A percentile compares a stretch with the other conserved stretches of the same genome.
Conservation (phyloP, 2,888 invertebrate species). For the Coenonympha arcania region DNA sequence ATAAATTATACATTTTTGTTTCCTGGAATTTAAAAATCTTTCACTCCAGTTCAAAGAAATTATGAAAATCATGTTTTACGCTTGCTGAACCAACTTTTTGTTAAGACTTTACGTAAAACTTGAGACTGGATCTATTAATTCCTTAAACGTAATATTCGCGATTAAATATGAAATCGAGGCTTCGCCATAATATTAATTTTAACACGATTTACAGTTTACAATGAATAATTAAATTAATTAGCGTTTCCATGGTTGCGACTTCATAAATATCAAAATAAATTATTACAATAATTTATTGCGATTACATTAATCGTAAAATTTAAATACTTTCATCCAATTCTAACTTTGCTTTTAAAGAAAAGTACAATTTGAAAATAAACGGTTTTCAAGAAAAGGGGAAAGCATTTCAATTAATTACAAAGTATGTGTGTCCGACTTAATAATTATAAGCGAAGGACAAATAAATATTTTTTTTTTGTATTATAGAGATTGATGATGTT, state of each 20-base stretch:
- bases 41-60: too few species aligned
- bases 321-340: background rate
- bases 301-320: background rate
- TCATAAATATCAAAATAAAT: background rate
- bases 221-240: background rate
- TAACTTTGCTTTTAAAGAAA: background rate
- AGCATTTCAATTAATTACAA: too few species aligned
- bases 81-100: too few species aligned
- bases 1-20: too few species aligned
- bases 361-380: background rate
- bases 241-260: background rate
- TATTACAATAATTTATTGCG: background rate
- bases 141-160: background rate
- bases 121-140: background rate
- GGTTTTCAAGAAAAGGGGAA: background rate
- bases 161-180: background rate
- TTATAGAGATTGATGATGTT: too few species aligned
- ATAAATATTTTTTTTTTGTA: too few species aligned
- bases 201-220: constrained; percentile 2
- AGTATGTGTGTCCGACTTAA: too few species aligned
- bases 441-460: too few species aligned
- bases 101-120: background rate
- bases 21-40: too few species aligned
- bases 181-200: background rate
- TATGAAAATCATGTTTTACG: too few species aligned